Evolutionary conservation across 2,113 vertebrate species (phyloP).

Genomic region (Leucoraja erinaceus): DNA sequence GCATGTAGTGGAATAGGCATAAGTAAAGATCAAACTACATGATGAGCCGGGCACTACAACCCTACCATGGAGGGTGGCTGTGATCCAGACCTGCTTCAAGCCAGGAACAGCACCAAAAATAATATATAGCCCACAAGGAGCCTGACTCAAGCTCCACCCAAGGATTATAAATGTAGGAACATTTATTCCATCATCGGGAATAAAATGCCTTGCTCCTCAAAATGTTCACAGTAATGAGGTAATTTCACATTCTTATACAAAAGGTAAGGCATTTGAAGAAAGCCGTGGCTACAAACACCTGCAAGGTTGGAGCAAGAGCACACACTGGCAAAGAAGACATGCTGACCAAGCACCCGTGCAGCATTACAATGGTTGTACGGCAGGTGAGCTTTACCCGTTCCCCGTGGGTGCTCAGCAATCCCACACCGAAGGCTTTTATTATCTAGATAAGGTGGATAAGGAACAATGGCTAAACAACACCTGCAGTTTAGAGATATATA

Average conservation of each 20-base stretch:
- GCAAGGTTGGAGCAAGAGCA: neutral
- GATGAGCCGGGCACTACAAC: neutral
- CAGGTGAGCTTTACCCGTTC: neutral
- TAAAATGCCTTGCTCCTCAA: neutral
- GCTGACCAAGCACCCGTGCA: neutral
- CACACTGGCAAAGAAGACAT: neutral
- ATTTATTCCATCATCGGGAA: neutral
- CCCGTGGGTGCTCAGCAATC: neutral
- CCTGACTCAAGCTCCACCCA: neutral
- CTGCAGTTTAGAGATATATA: neutral
- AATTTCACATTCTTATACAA: conserved; percentile 10
- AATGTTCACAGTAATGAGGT: neutral
- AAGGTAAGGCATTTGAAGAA: conserved; percentile 15
- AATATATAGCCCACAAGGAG: too few relatives aligned
- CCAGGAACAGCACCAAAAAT: neutral
- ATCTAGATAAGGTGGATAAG: too few relatives aligned
- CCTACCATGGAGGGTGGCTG: neutral
- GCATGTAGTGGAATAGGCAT: neutral
- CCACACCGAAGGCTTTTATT: neutral
- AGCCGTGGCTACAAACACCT: neutral
- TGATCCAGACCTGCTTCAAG: neutral
- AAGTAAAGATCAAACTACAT: neutral
- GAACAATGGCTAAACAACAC: neutral
- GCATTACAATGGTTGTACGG: neutral
- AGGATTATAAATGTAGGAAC: neutral